These are phyloP conservation scores for Papilio elwesi DNA, from an alignment of 2,888 invertebrate genomes.

Conservation along the genomic window DNA sequence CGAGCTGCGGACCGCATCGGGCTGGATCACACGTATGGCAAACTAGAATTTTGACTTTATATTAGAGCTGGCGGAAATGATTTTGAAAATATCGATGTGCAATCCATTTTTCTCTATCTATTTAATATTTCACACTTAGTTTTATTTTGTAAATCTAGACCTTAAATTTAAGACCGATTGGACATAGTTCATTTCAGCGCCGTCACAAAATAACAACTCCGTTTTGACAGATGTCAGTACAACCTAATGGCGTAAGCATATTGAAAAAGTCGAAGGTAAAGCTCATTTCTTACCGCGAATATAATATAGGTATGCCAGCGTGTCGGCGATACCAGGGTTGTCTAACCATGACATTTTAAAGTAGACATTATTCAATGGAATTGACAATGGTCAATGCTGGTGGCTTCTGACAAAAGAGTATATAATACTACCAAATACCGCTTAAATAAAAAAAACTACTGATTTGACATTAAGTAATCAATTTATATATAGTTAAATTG, in stretches of 20 bases:
- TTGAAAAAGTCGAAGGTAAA: not conserved
- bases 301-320: no score
- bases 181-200: not conserved
- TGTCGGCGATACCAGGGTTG: no score
- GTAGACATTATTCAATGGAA: no score
- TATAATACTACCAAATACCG: no score
- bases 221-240: not conserved
- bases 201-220: not conserved
- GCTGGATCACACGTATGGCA: conserved; percentile 17
- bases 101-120: not conserved
- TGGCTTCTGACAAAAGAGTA: no score
- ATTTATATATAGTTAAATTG: no score
- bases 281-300: not conserved
- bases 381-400: no score
- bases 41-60: conserved; percentile 26
- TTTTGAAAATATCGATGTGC: not conserved
- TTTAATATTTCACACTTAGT: not conserved
- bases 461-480: no score
- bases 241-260: not conserved
- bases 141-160: not conserved
- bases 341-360: no score
- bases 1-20: conserved; percentile 43
- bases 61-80: conserved; percentile 5
- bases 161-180: not conserved
- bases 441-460: no score